Percentiles rank a stretch among this genome's conserved stretches.
Evolutionary conservation across 2,797 vertebrate species (phyloP).

Genomic region (Myiotriccus ornatus): DNA sequence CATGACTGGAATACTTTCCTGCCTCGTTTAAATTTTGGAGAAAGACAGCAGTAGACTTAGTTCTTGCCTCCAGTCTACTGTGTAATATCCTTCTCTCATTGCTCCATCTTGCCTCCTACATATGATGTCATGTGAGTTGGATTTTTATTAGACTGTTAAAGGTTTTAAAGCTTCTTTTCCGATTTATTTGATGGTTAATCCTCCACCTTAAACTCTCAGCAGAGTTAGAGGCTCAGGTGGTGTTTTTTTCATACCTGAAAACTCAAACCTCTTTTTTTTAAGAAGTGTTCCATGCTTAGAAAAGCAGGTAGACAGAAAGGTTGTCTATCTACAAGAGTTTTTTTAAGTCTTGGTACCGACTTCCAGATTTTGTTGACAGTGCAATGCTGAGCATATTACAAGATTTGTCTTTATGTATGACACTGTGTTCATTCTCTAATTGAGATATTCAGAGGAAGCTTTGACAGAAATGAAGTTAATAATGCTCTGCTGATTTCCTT

Average conservation of each 20-base stretch:
- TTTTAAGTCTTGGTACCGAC: not conserved
- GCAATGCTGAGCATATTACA: not conserved
- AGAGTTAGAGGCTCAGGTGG: not conserved
- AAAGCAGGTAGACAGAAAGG: not conserved
- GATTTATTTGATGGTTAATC: not conserved
- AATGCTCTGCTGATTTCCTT: not conserved
- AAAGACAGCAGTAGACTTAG: not conserved
- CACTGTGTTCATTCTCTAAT: not conserved
- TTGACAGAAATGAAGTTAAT: not conserved
- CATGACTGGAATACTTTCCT: not conserved
- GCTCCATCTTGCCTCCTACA: not conserved
- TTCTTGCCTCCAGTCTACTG: not conserved
- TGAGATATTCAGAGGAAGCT: not conserved
- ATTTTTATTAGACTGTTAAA: not conserved
- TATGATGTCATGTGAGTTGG: not conserved
- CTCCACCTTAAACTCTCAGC: not conserved
- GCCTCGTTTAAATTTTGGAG: not conserved
- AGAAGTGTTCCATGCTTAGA: not conserved
- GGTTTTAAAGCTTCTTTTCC: slow-evolving; percentile 4
- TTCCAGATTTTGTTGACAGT: not conserved
- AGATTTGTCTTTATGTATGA: not conserved
- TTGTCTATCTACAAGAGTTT: not conserved
- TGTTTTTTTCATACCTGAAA: slow-evolving; percentile 7
- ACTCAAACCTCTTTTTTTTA: not conserved
- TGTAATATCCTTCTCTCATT: not conserved